A percentile compares a stretch with the other conserved stretches of the same genome.
These are phyloP conservation scores for Misgurnus anguillicaudatus DNA, from an alignment of 2,113 vertebrate genomes.

Conservation along the genomic window DNA sequence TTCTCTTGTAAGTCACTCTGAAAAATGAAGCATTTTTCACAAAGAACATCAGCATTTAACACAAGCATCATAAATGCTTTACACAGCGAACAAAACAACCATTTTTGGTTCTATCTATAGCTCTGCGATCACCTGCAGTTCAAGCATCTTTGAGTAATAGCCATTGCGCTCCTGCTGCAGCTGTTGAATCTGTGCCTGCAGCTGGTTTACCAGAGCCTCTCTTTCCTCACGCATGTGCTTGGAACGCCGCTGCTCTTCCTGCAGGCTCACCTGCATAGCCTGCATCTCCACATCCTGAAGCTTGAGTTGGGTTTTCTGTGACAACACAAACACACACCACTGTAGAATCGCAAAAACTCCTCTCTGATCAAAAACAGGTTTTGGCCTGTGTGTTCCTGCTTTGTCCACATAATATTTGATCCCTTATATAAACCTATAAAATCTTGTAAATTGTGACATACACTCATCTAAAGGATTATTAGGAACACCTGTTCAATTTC, in stretches of 20 bases:
- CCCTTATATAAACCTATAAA: background rate
- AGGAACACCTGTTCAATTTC: too few relatives aligned
- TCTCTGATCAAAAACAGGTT: too few relatives aligned
- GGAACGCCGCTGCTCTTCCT: conserved; percentile 83
- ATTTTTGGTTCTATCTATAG: background rate
- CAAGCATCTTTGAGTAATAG: conserved; percentile 76
- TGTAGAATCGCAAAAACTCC: background rate
- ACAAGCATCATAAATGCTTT: background rate
- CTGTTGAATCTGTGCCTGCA: conserved; percentile 82
- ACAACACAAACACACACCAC: conserved; percentile 26
- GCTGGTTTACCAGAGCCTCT: conserved; percentile 75
- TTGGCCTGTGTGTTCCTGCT: background rate
- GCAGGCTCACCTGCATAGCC: conserved; percentile 81
- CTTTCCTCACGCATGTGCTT: conserved; percentile 78
- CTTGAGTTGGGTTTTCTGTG: conserved; percentile 86
- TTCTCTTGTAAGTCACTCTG: conserved; percentile 90
- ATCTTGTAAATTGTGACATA: background rate
- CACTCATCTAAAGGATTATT: too few relatives aligned
- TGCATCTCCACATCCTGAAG: conserved; percentile 88
- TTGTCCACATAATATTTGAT: background rate
- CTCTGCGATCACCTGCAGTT: conserved; percentile 60
- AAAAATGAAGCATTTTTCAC: conserved; percentile 23
- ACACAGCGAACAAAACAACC: background rate
- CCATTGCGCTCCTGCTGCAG: conserved; percentile 83
- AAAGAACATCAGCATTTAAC: background rate